These are phyloP conservation scores for Antechinus flavipes DNA, from an alignment of 2,113 vertebrate genomes.

Conservation along the genomic window DNA sequence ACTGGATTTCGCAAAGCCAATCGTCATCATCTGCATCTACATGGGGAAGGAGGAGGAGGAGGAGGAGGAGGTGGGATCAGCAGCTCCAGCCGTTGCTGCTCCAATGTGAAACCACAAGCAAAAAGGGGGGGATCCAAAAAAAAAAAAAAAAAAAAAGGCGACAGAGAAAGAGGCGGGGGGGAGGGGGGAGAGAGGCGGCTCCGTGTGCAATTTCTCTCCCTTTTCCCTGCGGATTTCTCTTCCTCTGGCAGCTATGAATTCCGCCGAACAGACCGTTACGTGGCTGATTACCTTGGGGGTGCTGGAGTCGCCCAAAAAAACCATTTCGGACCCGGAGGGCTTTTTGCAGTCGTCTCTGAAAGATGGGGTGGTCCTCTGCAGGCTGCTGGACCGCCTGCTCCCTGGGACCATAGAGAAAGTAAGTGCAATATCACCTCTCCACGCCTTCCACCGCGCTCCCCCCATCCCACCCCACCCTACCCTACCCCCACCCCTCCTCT, in stretches of 20 bases:
- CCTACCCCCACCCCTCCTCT: not conserved
- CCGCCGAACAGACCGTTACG: slow-evolving; percentile 97
- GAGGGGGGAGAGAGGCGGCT: not conserved
- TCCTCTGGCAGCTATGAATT: slow-evolving; percentile 90
- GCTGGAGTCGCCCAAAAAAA: slow-evolving; percentile 97
- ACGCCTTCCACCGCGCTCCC: not conserved
- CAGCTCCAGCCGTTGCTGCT: slow-evolving; percentile 72
- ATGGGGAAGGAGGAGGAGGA: slow-evolving; percentile 80
- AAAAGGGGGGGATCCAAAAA: not conserved
- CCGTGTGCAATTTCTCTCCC: slow-evolving; percentile 8
- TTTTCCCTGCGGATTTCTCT: slow-evolving; percentile 22
- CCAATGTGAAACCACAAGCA: slow-evolving; percentile 78
- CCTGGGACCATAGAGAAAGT: slow-evolving; percentile 95
- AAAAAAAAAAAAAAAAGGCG: not conserved
- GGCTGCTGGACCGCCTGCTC: slow-evolving; percentile 95
- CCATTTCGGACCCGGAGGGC: slow-evolving; percentile 94
- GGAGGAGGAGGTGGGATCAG: slow-evolving; percentile 79
- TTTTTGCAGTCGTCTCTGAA: slow-evolving; percentile 94
- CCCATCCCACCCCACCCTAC: not conserved
- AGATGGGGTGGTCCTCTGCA: slow-evolving; percentile 95
- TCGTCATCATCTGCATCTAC: slow-evolving; percentile 86
- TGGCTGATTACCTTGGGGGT: slow-evolving; percentile 97
- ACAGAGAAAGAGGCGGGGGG: not conserved
- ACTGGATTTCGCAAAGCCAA: slow-evolving; percentile 84
- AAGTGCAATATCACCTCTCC: slow-evolving; percentile 59